Evolutionary conservation across 1,140 invertebrate genomes (phyloP).

Genomic region (Planococcus citri): DNA sequence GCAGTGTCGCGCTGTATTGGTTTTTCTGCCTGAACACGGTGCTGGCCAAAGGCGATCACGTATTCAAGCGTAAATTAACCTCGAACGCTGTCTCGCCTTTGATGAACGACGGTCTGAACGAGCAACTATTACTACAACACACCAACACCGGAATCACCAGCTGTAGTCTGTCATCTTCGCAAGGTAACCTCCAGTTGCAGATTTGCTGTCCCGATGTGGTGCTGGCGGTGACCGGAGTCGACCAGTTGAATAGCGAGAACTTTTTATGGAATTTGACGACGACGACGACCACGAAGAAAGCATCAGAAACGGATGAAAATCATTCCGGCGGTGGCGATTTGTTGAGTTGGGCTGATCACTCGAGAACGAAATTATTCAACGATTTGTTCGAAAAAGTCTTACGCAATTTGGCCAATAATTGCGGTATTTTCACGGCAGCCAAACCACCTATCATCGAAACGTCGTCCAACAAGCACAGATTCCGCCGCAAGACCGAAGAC

Average conservation of each 20-base stretch:
- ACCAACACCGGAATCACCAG: too few relatives aligned
- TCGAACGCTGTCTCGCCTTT: background rate
- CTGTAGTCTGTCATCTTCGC: too few relatives aligned
- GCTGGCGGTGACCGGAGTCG: background rate
- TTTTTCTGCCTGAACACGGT: constrained; percentile 8
- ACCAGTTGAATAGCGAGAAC: background rate
- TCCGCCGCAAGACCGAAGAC: too few relatives aligned
- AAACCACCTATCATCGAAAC: background rate
- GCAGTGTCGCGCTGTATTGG: constrained; percentile 1
- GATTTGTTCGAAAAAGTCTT: background rate
- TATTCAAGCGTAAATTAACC: background rate
- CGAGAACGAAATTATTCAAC: background rate
- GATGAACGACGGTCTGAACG: too few relatives aligned
- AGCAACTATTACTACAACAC: too few relatives aligned
- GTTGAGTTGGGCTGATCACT: background rate
- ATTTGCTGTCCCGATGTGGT: background rate
- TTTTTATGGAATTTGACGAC: background rate
- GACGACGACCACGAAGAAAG: background rate
- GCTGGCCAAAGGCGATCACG: background rate
- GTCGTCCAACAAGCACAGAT: too few relatives aligned
- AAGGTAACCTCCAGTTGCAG: background rate
- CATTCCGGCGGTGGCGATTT: background rate
- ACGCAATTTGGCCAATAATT: background rate
- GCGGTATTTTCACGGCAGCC: background rate
- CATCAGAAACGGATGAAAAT: too few relatives aligned